Conservation (phyloP, 1,140 invertebrate species). For the Cyphomyrmex costatus region DNA sequence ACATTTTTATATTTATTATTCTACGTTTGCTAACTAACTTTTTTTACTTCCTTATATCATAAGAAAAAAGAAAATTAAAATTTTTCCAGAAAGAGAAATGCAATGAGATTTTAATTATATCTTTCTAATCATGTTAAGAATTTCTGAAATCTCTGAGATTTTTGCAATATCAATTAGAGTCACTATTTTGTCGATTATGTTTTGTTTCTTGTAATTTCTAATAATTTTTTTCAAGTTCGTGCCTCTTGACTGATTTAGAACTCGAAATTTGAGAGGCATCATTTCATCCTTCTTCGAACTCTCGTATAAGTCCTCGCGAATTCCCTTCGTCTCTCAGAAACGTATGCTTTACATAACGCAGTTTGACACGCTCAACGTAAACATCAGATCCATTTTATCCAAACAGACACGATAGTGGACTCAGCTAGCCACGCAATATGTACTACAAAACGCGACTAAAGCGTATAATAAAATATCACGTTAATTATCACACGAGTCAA, state of each 20-base stretch:
- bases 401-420: slow-evolving; percentile 55
- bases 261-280: slow-evolving; percentile 34
- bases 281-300: slow-evolving; percentile 26
- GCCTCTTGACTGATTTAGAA: neutral
- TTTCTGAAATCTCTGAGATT: neutral
- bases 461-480: neutral
- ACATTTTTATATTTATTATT: too few species aligned
- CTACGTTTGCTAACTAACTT: neutral
- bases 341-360: slow-evolving; percentile 3
- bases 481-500: slow-evolving; percentile 4
- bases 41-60: neutral
- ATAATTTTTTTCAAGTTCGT: neutral
- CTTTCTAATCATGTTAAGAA: neutral
- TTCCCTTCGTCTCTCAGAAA: slow-evolving; percentile 6
- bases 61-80: neutral
- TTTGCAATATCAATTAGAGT: neutral
- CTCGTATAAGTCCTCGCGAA: slow-evolving; percentile 12
- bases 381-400: slow-evolving; percentile 61
- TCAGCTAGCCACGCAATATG: slow-evolving; percentile 1
- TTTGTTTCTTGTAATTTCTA: neutral
- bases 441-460: slow-evolving; percentile 11
- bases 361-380: slow-evolving; percentile 64
- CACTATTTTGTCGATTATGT: neutral
- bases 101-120: neutral
- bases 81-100: slow-evolving; percentile 10